phyloP scores from a whole-genome alignment of 2,113 vertebrate genomes.

The Dicaeum eximium region DNA sequence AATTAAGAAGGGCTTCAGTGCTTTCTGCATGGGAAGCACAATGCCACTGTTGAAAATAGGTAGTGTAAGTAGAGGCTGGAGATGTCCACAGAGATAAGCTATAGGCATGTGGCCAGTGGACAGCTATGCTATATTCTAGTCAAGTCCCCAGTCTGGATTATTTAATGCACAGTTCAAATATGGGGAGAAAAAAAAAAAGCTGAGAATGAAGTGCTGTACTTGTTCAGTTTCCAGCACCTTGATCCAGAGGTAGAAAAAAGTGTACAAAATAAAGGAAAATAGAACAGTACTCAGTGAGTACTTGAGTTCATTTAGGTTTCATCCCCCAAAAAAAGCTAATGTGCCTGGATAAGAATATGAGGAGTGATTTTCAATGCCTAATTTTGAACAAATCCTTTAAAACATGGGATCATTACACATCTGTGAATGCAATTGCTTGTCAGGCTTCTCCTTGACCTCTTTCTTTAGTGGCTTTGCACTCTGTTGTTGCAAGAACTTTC shows the following conservation, averaged over 20 bases:
- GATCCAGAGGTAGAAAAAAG: neutral
- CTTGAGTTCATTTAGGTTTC: neutral
- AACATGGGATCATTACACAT: neutral
- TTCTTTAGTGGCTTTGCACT: neutral
- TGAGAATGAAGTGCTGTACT: neutral
- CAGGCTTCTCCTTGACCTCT: neutral
- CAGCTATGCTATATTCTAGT: neutral
- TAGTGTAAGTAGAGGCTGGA: neutral
- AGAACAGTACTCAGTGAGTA: neutral
- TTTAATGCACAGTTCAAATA: neutral
- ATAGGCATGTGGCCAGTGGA: neutral
- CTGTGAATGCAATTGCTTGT: accelerated
- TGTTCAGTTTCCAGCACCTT: neutral
- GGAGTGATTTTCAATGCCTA: neutral
- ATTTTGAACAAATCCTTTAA: neutral
- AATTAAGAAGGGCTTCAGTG: neutral
- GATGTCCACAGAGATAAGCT: neutral
- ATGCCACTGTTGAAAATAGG: neutral
- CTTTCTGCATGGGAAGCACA: neutral
- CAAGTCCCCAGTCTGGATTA: neutral
- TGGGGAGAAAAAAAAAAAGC: neutral
- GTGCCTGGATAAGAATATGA: neutral
- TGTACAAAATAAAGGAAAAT: neutral
- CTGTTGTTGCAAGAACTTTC: neutral
- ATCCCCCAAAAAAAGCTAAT: neutral